A percentile compares a stretch with the other conserved stretches of the same genome.
phyloP scores from a whole-genome alignment of 2,888 invertebrate species.

The Caenorhabditis sp. region DNA sequence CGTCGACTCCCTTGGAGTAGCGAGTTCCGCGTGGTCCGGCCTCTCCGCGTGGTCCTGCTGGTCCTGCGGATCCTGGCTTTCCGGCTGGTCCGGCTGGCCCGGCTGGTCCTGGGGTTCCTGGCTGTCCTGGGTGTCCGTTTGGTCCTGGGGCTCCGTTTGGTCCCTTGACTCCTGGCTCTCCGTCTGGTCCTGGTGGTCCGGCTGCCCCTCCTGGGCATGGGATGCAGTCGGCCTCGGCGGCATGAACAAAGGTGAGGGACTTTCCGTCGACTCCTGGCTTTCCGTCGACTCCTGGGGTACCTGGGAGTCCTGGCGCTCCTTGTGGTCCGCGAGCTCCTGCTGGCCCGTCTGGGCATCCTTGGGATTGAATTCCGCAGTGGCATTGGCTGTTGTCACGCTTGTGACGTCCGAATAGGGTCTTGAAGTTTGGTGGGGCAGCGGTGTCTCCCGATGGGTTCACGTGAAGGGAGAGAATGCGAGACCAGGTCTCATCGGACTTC shows the following conservation, averaged over 20 bases:
- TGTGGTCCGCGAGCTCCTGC: slow-evolving; percentile 63
- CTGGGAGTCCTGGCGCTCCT: slow-evolving; percentile 58
- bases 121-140: slow-evolving; percentile 66
- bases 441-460: slow-evolving; percentile 63
- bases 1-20: slow-evolving; percentile 60
- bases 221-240: slow-evolving; percentile 60
- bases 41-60: slow-evolving; percentile 61
- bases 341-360: slow-evolving; percentile 67
- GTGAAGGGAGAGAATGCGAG: slow-evolving; percentile 59
- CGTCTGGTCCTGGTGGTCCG: slow-evolving; percentile 69
- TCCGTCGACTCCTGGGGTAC: slow-evolving; percentile 61
- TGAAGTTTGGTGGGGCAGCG: slow-evolving; percentile 62
- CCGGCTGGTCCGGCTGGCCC: slow-evolving; percentile 77
- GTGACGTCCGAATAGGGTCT: slow-evolving; percentile 65
- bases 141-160: slow-evolving; percentile 68
- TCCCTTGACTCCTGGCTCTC: slow-evolving; percentile 66
- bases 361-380: slow-evolving; percentile 64
- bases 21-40: slow-evolving; percentile 66
- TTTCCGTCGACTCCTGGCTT: slow-evolving; percentile 64
- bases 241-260: slow-evolving; percentile 36
- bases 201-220: slow-evolving; percentile 66
- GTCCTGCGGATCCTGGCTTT: slow-evolving; percentile 66
- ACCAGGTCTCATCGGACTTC: slow-evolving; percentile 69
- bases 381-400: slow-evolving; percentile 68
- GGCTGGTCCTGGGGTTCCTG: slow-evolving; percentile 69